Conservation (phyloP, 2,797 vertebrate species). For the Lagocephalus sceleratus region DNA sequence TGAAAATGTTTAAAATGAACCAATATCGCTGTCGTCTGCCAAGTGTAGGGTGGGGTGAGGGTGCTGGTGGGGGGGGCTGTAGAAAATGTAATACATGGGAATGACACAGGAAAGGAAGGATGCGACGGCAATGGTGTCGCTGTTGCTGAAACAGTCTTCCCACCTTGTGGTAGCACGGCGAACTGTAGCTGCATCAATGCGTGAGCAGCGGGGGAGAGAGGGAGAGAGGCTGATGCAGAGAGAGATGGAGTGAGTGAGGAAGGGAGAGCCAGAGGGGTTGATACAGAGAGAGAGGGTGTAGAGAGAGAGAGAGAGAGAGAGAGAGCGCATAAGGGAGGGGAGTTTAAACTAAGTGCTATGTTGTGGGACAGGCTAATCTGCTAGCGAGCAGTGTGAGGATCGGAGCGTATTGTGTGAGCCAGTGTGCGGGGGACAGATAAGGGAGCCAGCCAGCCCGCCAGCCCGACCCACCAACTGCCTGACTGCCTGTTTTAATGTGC, state of each 20-base stretch:
- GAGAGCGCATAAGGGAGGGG: conserved; percentile 74
- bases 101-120: conserved; percentile 51
- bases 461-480: conserved; percentile 76
- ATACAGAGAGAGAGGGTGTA: conserved; percentile 45
- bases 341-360: conserved; percentile 99
- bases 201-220: conserved; percentile 53
- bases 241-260: conserved; percentile 51
- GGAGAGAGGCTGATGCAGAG: conserved; percentile 42
- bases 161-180: conserved; percentile 94
- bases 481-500: conserved; percentile 96
- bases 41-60: conserved; percentile 21
- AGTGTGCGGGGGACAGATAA: conserved; percentile 88
- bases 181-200: conserved; percentile 93
- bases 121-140: conserved; percentile 68
- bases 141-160: conserved; percentile 91
- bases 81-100: conserved; percentile 56
- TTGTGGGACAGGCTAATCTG: conserved; percentile 99
- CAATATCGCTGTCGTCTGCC: conserved; percentile 9
- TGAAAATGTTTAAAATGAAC: conserved; percentile 10
- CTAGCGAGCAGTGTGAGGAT: conserved; percentile 96
- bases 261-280: conserved; percentile 35
- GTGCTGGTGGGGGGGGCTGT: conserved; percentile 13
- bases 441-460: conserved; percentile 90
- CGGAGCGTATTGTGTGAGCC: conserved; percentile 92
- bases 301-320: conserved; percentile 45